These are phyloP conservation scores for Halcyon senegalensis DNA, from an alignment of 2,113 vertebrate genomes.

Conservation along the genomic window DNA sequence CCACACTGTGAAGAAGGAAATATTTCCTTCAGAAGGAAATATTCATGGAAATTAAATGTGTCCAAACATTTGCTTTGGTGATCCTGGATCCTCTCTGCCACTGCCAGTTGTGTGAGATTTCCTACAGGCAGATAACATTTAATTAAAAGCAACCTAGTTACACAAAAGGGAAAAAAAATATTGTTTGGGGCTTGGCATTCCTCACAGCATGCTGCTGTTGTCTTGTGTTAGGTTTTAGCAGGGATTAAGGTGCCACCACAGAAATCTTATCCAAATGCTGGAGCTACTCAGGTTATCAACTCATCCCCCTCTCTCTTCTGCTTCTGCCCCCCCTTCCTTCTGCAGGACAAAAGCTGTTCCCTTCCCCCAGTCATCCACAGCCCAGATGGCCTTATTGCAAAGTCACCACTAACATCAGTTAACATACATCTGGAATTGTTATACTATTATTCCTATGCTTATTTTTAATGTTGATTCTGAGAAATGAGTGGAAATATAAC, in stretches of 20 bases:
- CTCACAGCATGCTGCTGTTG: background rate
- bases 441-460: rapidly evolving
- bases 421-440: background rate
- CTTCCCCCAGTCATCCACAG: background rate
- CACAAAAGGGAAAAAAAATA: background rate
- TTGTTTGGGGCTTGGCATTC: background rate
- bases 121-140: background rate
- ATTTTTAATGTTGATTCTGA: background rate
- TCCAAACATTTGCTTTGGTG: background rate
- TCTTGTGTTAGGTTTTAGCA: background rate
- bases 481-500: constrained; percentile 2
- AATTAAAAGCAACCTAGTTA: background rate
- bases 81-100: background rate
- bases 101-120: background rate
- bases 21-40: background rate
- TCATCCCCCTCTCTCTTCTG: background rate
- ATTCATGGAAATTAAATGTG: background rate
- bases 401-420: background rate
- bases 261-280: background rate
- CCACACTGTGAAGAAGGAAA: background rate
- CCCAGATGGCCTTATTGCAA: background rate
- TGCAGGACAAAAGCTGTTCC: background rate
- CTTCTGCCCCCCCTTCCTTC: background rate
- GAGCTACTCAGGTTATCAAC: background rate
- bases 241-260: background rate